Evolutionary conservation across 2,888 invertebrate genomes (phyloP).

Genomic region (Napeogenes sylphis): DNA sequence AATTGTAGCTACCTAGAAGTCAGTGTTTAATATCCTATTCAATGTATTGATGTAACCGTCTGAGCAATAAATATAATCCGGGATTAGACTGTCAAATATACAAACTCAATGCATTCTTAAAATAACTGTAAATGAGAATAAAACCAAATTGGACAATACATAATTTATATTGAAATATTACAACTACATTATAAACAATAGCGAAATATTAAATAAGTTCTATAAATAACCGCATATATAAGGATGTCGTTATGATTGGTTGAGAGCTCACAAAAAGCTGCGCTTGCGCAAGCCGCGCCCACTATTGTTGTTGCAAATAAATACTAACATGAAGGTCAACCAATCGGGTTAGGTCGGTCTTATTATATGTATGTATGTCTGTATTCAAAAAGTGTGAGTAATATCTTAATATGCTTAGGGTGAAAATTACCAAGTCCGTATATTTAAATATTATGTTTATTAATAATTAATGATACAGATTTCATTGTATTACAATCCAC

Average conservation of each 20-base stretch:
- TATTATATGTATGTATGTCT: too few relatives aligned
- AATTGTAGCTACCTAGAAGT: too few relatives aligned
- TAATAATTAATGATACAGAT: neutral
- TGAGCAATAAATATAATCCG: slow-evolving; percentile 1
- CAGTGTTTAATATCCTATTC: too few relatives aligned
- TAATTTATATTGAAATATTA: neutral
- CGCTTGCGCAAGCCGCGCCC: slow-evolving; percentile 52
- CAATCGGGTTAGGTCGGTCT: neutral
- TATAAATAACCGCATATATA: neutral
- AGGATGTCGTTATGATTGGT: slow-evolving; percentile 11
- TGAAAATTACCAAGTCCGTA: too few relatives aligned
- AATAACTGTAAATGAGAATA: too few relatives aligned
- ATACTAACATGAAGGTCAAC: neutral
- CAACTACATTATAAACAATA: neutral
- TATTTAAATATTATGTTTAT: neutral
- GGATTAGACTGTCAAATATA: neutral
- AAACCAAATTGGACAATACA: too few relatives aligned
- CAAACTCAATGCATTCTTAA: too few relatives aligned
- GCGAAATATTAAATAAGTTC: neutral
- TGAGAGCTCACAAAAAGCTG: slow-evolving; percentile 14
- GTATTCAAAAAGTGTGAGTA: too few relatives aligned
- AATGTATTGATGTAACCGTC: neutral
- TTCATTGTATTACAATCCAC: neutral
- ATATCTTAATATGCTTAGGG: too few relatives aligned
- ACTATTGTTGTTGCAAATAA: neutral